Evolutionary conservation across 2,888 invertebrate genomes (phyloP).

Genomic region (Eueremaeus valkanovi): DNA sequence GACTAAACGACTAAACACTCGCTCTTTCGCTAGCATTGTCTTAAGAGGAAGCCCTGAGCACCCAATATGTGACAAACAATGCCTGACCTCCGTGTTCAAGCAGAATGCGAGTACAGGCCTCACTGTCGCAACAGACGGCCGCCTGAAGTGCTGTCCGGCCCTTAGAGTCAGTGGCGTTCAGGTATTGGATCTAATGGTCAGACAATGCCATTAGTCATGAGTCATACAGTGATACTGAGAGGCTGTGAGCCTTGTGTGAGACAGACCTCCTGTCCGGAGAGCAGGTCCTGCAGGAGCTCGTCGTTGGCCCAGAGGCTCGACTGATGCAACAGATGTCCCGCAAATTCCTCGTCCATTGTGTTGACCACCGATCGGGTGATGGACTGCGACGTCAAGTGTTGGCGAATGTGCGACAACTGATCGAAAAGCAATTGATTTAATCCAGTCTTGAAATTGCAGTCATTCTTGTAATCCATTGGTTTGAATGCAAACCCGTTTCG

Average conservation of each 20-base stretch:
- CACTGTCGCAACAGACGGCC: conserved; percentile 72
- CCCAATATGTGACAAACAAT: neutral
- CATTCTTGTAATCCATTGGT: conserved; percentile 23
- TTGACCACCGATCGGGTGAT: conserved; percentile 22
- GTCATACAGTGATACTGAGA: neutral
- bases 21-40: no score
- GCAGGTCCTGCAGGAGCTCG: conserved; percentile 73
- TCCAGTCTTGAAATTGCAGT: neutral
- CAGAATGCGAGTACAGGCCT: conserved; percentile 68
- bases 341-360: conserved; percentile 62
- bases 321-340: conserved; percentile 71
- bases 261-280: conserved; percentile 59
- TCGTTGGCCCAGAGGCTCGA: conserved; percentile 84
- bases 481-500: neutral
- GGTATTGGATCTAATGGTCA: conserved; percentile 57
- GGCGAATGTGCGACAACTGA: neutral
- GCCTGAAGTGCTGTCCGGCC: conserved; percentile 75
- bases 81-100: conserved; percentile 61
- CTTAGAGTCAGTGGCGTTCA: conserved; percentile 69
- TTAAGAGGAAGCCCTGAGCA: no score
- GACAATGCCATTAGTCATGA: no score
- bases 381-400: conserved; percentile 1
- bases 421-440: conserved; percentile 3
- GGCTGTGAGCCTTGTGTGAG: neutral
- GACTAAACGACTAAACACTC: no score